Evolutionary conservation across 1,140 invertebrate genomes (phyloP).

Genomic region (Hylaeus volcanicus): DNA sequence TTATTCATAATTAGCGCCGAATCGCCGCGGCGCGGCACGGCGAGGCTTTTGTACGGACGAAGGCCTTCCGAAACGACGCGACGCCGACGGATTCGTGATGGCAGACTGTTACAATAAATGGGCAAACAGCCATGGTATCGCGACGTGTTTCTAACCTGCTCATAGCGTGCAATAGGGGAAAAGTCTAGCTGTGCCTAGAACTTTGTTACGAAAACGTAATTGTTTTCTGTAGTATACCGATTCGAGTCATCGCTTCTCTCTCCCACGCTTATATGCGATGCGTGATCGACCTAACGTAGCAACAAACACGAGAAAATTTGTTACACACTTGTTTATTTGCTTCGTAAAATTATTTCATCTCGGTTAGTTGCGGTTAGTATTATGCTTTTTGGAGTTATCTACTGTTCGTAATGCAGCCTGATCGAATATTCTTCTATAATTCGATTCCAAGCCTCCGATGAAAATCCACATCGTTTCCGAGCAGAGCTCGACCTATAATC

Average conservation of each 20-base stretch:
- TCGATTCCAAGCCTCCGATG: background rate
- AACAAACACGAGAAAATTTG: no score
- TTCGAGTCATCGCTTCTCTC: background rate
- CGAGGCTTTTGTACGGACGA: conserved; percentile 71
- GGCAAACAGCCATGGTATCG: conserved; percentile 51
- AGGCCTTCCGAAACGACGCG: conserved; percentile 66
- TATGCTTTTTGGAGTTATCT: no score
- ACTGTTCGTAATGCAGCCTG: no score
- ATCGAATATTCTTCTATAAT: background rate
- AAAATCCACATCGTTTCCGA: background rate
- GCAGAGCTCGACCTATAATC: conserved; percentile 24
- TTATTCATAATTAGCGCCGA: conserved; percentile 75
- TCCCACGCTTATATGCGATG: background rate
- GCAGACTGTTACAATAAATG: conserved; percentile 63
- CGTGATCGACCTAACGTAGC: no score
- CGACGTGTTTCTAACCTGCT: conserved; percentile 42
- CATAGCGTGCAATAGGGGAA: conserved; percentile 40
- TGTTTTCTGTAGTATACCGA: conserved; percentile 28
- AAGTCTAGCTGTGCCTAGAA: conserved; percentile 36
- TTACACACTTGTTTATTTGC: no score
- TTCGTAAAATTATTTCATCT: no score
- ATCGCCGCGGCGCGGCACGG: conserved; percentile 41
- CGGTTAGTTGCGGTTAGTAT: no score
- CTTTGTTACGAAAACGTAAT: conserved; percentile 33
- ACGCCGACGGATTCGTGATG: conserved; percentile 63